phyloP scores from a whole-genome alignment of 35 echinoderm and acorn worm species.

The Hemicentrotus pulcherrimus region DNA sequence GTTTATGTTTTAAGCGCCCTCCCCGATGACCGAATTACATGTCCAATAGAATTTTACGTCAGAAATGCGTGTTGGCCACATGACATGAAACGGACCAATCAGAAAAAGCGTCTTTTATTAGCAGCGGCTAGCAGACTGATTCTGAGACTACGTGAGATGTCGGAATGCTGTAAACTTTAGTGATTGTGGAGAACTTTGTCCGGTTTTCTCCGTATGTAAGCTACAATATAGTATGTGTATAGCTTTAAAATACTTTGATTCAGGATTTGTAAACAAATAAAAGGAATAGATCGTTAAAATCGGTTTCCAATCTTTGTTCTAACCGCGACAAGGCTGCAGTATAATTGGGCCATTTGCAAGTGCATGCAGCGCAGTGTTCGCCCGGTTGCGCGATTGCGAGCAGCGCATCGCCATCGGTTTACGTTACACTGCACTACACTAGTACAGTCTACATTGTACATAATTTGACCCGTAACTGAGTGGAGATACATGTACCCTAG shows the following conservation, averaged over 20 bases:
- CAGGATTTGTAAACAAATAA: not conserved
- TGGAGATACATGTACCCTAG: no score
- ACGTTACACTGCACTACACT: no score
- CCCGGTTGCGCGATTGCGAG: no score
- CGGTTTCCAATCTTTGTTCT: not conserved
- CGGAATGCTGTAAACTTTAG: not conserved
- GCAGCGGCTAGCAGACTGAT: slow-evolving; percentile 29
- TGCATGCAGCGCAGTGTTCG: no score
- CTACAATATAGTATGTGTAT: not conserved
- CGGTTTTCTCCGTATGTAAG: not conserved
- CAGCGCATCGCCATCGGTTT: no score
- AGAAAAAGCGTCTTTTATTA: slow-evolving; percentile 30
- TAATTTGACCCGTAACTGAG: no score
- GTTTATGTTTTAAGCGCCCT: slow-evolving; percentile 60
- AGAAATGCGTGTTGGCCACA: slow-evolving; percentile 54
- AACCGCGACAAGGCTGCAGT: not conserved
- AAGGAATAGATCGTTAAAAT: not conserved
- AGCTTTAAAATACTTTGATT: not conserved
- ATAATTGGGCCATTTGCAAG: not conserved
- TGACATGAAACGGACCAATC: slow-evolving; percentile 48
- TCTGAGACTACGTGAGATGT: not conserved
- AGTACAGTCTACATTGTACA: no score
- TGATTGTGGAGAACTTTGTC: not conserved
- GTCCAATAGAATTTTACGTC: slow-evolving; percentile 73
- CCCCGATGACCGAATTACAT: slow-evolving; percentile 39